Evolutionary conservation across 2,888 invertebrate species (phyloP), one percentile per base, ranked within the genome.

Genomic region (Microctonus hyperodae): DNA sequence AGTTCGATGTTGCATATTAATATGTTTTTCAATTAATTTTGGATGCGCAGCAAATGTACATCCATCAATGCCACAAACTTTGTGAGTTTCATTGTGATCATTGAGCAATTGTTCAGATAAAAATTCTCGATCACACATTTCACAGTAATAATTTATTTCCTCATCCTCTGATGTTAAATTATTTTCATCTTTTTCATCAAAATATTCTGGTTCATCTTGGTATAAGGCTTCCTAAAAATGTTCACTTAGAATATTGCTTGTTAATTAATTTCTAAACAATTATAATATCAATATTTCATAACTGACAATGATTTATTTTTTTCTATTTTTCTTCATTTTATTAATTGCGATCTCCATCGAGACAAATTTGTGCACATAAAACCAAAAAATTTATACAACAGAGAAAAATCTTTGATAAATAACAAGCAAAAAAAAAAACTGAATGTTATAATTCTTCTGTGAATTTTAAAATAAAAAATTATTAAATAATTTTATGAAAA

Each of bases 81-180:
- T 88, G 84, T 97, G 96, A 75, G 91, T 89, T n/a, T 85, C 84
- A 71, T 88, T 85, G 82, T 97, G 96, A 57, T 87, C 86, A 57
- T 88, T 84, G 66, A 92, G 88, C 67, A 88, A 85, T 25, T 88
- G 86, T 62, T 85, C 77, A 0, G 87, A 87, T 62, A 85, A 84
- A 81, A 94, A 93, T 11, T 90, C 89, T 79, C 91, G 87, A 76
- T 95, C 94, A 83, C 96, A 97, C n/a, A 90, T 88, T 79, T 93
- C 93, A 84, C 94, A 94, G 83, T 87, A 90, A 78, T 86, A 85
- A 51, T 86, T 82, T 51, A 60, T 68, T 37, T 68, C 56, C 33
- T 72, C 70, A 48, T 73, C 73, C 59, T 72, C 74, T 25, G 76
- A 71, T 70, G 73, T 75, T 51, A 51, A 31, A 64, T 74, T 71